A percentile compares a stretch with the other conserved stretches of the same genome.
These are phyloP conservation scores for Ariolimax columbianus DNA, from an alignment of 2,888 invertebrate genomes.

Conservation along the genomic window DNA sequence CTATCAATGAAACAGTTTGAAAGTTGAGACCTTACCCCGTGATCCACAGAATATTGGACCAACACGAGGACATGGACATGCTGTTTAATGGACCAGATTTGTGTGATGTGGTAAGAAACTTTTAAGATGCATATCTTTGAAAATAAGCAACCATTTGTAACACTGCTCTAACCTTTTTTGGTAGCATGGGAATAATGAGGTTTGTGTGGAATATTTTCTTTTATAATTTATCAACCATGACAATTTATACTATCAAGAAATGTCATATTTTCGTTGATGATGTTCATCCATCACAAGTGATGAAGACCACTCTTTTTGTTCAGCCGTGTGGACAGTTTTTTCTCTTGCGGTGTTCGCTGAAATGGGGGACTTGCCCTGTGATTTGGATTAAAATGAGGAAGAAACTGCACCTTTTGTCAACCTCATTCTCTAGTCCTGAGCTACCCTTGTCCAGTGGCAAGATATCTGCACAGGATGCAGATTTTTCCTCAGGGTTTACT, in stretches of 20 bases:
- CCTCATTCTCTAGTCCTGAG: too few relatives aligned
- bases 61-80: slow-evolving; percentile 62
- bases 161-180: neutral
- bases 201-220: neutral
- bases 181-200: neutral
- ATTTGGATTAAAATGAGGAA: too few relatives aligned
- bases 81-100: slow-evolving; percentile 67
- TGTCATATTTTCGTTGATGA: neutral
- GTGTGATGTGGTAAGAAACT: slow-evolving; percentile 68
- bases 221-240: neutral
- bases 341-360: too few relatives aligned
- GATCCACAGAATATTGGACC: slow-evolving; percentile 64
- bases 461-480: too few relatives aligned
- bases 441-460: too few relatives aligned
- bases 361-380: too few relatives aligned
- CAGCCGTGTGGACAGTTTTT: too few relatives aligned
- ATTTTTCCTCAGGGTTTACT: too few relatives aligned
- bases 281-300: too few relatives aligned
- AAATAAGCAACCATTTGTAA: neutral
- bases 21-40: neutral
- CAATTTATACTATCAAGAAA: neutral
- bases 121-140: neutral
- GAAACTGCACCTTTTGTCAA: too few relatives aligned
- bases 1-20: neutral
- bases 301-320: too few relatives aligned